phyloP scores from a whole-genome alignment of 2,797 vertebrate genomes.

The Glyptemys insculpta region DNA sequence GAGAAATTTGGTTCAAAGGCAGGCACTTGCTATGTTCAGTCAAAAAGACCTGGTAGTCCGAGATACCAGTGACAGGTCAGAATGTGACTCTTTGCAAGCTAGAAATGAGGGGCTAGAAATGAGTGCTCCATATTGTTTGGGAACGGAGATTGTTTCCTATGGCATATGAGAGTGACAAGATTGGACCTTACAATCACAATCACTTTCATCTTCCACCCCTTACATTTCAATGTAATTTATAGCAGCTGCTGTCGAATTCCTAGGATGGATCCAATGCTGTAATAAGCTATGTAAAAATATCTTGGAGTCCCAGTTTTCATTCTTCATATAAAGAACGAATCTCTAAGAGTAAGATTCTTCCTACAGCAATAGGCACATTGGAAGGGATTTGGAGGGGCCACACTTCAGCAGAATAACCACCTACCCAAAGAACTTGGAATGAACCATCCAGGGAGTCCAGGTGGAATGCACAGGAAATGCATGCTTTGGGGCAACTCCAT shows the following conservation, averaged over 20 bases:
- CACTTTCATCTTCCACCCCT: neutral
- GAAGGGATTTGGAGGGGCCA: neutral
- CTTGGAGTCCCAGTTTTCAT: neutral
- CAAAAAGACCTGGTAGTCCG: neutral
- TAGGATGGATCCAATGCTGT: neutral
- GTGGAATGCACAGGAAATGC: neutral
- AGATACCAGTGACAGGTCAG: neutral
- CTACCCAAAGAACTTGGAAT: neutral
- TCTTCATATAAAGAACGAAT: neutral
- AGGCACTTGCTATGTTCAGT: neutral
- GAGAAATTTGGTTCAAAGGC: neutral
- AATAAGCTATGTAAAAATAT: neutral
- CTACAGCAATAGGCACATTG: neutral
- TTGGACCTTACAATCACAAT: neutral
- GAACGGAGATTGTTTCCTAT: neutral
- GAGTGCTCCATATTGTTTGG: neutral
- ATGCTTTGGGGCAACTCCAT: neutral
- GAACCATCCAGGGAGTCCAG: neutral
- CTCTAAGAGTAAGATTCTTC: neutral
- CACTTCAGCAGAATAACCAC: neutral
- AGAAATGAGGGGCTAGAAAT: neutral
- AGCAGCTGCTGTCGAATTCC: neutral
- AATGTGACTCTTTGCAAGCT: neutral
- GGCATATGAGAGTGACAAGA: neutral
- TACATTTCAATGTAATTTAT: neutral